Percentiles rank a stretch among this genome's conserved stretches.
Evolutionary conservation across 2,888 invertebrate genomes (phyloP).

Genomic region (Ennomos erosarius): DNA sequence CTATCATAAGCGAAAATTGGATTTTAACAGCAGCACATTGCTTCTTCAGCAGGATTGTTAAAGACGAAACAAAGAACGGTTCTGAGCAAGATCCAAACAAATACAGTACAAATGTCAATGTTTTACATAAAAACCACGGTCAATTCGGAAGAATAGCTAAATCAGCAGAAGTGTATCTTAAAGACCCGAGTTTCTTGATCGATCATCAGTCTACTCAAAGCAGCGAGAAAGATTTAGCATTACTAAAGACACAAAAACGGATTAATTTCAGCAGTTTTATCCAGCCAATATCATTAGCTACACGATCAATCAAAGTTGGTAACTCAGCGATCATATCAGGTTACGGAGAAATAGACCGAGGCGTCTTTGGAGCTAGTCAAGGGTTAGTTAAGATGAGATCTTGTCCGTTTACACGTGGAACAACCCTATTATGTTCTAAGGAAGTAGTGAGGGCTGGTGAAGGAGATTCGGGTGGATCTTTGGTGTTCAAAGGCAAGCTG

Average conservation of each 20-base stretch:
- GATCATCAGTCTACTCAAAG: background rate
- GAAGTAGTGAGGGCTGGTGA: constrained; percentile 35
- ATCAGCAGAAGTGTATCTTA: constrained; percentile 1
- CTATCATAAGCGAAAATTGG: constrained; percentile 44
- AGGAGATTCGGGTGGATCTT: constrained; percentile 51
- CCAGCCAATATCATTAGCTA: constrained; percentile 36
- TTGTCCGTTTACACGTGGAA: constrained; percentile 24
- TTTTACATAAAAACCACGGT: constrained; percentile 16
- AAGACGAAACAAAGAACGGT: too few relatives aligned
- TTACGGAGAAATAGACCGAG: constrained; percentile 37
- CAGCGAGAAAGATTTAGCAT: constrained; percentile 41
- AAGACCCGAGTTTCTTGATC: constrained; percentile 13
- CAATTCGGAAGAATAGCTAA: constrained; percentile 23
- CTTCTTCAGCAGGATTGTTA: constrained; percentile 14
- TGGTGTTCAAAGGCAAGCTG: constrained; percentile 38
- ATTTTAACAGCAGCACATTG: constrained; percentile 51
- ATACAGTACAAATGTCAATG: constrained; percentile 9
- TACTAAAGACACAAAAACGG: constrained; percentile 38
- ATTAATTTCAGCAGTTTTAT: constrained; percentile 36
- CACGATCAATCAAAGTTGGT: constrained; percentile 1
- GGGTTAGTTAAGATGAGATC: constrained; percentile 35
- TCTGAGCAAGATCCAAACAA: too few relatives aligned
- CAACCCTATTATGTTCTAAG: constrained; percentile 42
- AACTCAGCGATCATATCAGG: constrained; percentile 43
- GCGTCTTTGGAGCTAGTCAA: constrained; percentile 35